Conservation (phyloP, 2,113 vertebrate genomes). For the Poeciliopsis occidentalis region DNA sequence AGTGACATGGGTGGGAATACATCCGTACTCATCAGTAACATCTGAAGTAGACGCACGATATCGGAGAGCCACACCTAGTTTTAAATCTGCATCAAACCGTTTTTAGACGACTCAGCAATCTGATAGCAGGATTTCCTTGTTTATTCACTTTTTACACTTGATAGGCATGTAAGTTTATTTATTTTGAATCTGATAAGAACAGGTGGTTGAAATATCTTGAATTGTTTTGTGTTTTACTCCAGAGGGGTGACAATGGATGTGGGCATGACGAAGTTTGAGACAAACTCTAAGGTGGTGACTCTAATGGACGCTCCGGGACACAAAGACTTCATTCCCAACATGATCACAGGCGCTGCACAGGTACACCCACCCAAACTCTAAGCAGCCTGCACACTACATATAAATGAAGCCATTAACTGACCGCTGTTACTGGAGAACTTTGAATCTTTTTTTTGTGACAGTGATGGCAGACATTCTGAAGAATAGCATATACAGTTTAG, state of each 20-base stretch:
- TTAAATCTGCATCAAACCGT: neutral
- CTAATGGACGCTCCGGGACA: slow-evolving; percentile 98
- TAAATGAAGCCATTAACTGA: neutral
- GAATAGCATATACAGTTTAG: no score
- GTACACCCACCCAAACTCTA: slow-evolving; percentile 70
- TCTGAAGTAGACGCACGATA: slow-evolving; percentile 30
- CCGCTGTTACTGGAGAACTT: neutral
- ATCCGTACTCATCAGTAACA: slow-evolving; percentile 30
- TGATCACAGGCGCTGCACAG: slow-evolving; percentile 99
- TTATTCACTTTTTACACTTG: neutral
- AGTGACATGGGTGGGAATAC: slow-evolving; percentile 48
- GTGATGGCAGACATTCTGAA: neutral
- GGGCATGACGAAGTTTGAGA: slow-evolving; percentile 98
- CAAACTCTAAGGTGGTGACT: slow-evolving; percentile 92
- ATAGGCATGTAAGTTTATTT: neutral
- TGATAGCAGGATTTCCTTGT: neutral
- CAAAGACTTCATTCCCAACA: slow-evolving; percentile 99
- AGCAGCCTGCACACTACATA: neutral
- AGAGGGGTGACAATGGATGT: slow-evolving; percentile 99
- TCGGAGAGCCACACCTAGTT: slow-evolving; percentile 23
- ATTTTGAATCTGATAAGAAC: neutral
- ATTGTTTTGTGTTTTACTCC: slow-evolving; percentile 41
- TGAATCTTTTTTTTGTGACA: neutral
- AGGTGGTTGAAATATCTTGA: neutral
- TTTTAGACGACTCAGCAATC: neutral